A percentile compares a stretch with the other conserved stretches of the same genome.
phyloP scores from a whole-genome alignment of 2,888 invertebrate genomes.

The Orchestes rusci region DNA sequence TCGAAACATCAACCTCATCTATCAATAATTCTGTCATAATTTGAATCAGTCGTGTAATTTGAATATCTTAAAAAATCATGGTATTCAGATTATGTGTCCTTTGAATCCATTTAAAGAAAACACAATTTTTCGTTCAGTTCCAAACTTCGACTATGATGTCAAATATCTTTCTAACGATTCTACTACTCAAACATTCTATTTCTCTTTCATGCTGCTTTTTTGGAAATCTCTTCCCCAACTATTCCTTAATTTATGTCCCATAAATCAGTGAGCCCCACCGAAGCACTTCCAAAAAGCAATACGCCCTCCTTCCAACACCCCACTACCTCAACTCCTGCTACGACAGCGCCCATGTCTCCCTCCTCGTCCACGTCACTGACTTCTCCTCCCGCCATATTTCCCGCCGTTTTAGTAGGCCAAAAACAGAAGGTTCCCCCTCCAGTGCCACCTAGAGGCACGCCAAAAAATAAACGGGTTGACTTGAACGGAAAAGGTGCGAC shows the following conservation, averaged over 20 bases:
- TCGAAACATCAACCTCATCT: too few species aligned
- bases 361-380: slow-evolving; percentile 40
- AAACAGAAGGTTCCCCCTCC: slow-evolving; percentile 75
- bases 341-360: slow-evolving; percentile 15
- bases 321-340: slow-evolving; percentile 13
- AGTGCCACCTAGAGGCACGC: slow-evolving; percentile 78
- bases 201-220: slow-evolving; percentile 15
- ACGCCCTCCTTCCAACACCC: slow-evolving; percentile 17
- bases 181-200: too few species aligned
- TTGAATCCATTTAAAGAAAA: too few species aligned
- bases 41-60: too few species aligned
- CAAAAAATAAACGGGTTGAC: slow-evolving; percentile 54
- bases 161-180: too few species aligned
- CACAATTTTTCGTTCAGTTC: too few species aligned
- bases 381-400: slow-evolving; percentile 56
- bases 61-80: too few species aligned
- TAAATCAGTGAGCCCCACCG: slow-evolving; percentile 21
- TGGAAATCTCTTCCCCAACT: slow-evolving; percentile 3
- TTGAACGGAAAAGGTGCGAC: slow-evolving; percentile 41
- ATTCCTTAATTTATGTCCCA: slow-evolving; percentile 1
- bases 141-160: too few species aligned
- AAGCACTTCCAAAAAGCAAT: slow-evolving; percentile 10
- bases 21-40: too few species aligned
- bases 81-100: too few species aligned
- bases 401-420: slow-evolving; percentile 66